Base-by-base conservation (phyloP, 2,113 vertebrate genomes). In the Ageneiosus marmoratus region DNA sequence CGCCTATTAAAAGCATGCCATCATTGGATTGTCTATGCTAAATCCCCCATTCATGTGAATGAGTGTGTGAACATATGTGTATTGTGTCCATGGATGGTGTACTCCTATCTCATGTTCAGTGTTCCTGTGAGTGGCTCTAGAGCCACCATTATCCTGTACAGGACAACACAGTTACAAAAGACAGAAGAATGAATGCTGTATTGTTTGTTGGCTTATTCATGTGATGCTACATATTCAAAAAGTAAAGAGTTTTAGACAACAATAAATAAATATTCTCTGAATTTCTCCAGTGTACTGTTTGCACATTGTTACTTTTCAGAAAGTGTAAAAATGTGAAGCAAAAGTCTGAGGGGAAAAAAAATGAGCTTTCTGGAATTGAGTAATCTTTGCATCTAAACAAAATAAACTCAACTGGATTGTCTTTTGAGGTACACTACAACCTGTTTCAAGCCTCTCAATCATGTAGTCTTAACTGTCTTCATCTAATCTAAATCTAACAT, bases 401-500 rank as follows among this genome's bases (percentile, higher is more conserved):
- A 70, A 32, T 12, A 34, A 74, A 41, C 51, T 16, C 5, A 41
- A 44, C 60, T 76, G 37, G 53, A 77, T 55, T 73, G 22, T 51
- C 9, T 82, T 80, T 79, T 63, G 51, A n/a, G 67, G 15, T 76
- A 67, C 27, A 75, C 27, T 80, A 70, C 75, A 77, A 69, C 69
- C 76, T 79, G 76, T 82, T 87, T 70, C 62, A 70, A 69, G 16
- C 51, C 62, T 50, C 78, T 85, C 84, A 77, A 72, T 81, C 77
- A 85, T 85, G 69, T 73, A 83, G 55, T 73, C 78, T 89, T 87
- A 87, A 89, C 86, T 81, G 58, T 67, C 80, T 84, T 80, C 89
- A 88, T 89, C 83, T 88, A 69, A 80, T 82, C 69, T 48, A 87
- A 91, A 93, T 91, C 69, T 91, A 87, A 91, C 86, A 86, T 91